These are phyloP conservation scores for Microcebus lehilahytsara DNA, from an alignment of 2,113 vertebrate species.

Conservation along the genomic window DNA sequence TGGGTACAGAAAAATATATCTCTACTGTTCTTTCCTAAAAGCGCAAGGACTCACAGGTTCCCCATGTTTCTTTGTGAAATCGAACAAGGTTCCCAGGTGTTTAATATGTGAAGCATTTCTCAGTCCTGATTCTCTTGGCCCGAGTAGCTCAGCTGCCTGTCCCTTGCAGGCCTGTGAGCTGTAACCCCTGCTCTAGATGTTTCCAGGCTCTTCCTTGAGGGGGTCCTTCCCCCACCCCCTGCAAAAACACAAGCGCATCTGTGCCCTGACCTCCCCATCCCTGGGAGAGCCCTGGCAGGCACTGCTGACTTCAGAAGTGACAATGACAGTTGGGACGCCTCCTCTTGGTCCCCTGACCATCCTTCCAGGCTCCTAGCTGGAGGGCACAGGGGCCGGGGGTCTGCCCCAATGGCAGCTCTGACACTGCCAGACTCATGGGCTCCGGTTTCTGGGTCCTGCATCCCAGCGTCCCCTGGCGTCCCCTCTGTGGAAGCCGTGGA, in stretches of 20 bases:
- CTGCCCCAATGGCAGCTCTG: neutral
- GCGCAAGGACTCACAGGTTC: neutral
- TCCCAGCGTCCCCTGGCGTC: no score
- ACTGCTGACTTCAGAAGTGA: neutral
- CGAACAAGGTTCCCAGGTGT: neutral
- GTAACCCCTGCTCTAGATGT: neutral
- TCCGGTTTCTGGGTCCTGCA: neutral
- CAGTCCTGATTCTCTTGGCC: neutral
- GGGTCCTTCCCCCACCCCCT: neutral
- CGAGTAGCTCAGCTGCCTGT: neutral
- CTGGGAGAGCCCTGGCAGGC: fast-evolving
- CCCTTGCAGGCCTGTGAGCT: neutral
- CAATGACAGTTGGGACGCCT: fast-evolving
- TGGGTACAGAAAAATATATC: neutral
- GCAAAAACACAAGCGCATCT: neutral
- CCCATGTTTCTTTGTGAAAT: neutral
- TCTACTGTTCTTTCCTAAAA: neutral
- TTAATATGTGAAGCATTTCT: fast-evolving
- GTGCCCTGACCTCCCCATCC: neutral
- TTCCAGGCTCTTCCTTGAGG: neutral
- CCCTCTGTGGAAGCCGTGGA: fast-evolving
- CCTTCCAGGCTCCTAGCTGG: neutral
- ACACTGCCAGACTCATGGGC: neutral
- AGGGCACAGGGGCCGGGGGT: neutral
- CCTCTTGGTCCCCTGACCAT: neutral